A percentile compares a stretch with the other conserved stretches of the same genome.
Conservation (phyloP, 2,113 vertebrate genomes). For the Gyps fulvus region DNA sequence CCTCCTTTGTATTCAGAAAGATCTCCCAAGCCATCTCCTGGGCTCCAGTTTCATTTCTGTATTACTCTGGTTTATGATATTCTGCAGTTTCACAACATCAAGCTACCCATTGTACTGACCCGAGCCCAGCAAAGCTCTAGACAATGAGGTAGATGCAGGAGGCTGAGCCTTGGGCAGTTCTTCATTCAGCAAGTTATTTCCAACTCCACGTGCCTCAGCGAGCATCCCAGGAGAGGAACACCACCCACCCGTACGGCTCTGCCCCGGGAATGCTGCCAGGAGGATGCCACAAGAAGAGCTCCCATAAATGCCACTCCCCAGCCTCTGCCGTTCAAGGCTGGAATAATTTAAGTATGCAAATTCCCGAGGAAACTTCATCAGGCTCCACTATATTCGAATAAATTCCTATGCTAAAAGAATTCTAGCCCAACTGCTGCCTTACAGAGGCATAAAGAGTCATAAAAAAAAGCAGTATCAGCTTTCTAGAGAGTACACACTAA, state of each 20-base stretch:
- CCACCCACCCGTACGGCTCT: neutral
- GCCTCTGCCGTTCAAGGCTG: neutral
- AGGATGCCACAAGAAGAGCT: neutral
- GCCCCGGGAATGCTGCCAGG: neutral
- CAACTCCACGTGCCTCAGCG: neutral
- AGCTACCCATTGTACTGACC: neutral
- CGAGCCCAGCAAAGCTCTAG: neutral
- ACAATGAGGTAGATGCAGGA: rapidly evolving
- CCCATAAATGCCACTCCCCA: neutral
- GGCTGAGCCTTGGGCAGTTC: neutral
- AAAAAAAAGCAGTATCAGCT: neutral
- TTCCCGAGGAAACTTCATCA: neutral
- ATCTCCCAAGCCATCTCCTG: neutral
- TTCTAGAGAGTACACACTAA: neutral
- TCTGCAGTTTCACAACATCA: rapidly evolving
- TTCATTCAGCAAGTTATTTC: neutral
- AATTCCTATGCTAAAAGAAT: neutral
- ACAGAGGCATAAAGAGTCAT: neutral
- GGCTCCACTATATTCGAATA: neutral
- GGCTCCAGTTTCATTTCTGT: neutral
- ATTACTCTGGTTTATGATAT: neutral
- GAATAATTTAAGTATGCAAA: neutral
- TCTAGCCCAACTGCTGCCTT: neutral
- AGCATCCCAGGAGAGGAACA: neutral
- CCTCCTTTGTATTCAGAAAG: neutral